A percentile compares a stretch with the other conserved stretches of the same genome.
These are phyloP conservation scores for Pachypanchax playfairii DNA, from an alignment of 2,113 vertebrate genomes.

Conservation along the genomic window DNA sequence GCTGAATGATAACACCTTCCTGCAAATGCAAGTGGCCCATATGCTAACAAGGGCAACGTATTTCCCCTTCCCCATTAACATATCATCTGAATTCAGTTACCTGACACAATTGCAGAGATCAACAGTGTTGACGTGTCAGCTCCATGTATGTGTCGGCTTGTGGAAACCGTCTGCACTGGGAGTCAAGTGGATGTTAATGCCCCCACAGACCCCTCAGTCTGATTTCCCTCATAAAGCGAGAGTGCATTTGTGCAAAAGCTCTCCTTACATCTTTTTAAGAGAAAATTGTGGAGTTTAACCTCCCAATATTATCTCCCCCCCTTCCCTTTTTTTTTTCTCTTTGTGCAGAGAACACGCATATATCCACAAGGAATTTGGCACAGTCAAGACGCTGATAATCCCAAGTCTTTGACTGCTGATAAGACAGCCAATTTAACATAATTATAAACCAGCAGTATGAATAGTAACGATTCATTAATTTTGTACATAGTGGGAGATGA, in stretches of 20 bases:
- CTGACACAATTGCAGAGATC: slow-evolving; percentile 79
- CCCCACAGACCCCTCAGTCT: slow-evolving; percentile 68
- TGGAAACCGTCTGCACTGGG: slow-evolving; percentile 74
- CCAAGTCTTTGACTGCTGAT: slow-evolving; percentile 81
- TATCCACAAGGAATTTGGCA: slow-evolving; percentile 77
- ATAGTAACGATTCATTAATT: slow-evolving; percentile 80
- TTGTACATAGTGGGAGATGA: slow-evolving; percentile 73
- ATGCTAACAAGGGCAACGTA: slow-evolving; percentile 82
- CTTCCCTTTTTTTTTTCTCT: slow-evolving; percentile 50
- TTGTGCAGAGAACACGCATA: slow-evolving; percentile 71
- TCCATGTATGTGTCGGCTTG: slow-evolving; percentile 76
- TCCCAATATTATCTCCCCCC: slow-evolving; percentile 77
- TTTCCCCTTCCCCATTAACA: slow-evolving; percentile 77
- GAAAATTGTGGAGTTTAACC: slow-evolving; percentile 82
- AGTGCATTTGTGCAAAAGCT: slow-evolving; percentile 72
- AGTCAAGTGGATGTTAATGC: slow-evolving; percentile 85
- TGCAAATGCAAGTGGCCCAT: slow-evolving; percentile 76
- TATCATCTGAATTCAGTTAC: slow-evolving; percentile 83
- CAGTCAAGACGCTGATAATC: slow-evolving; percentile 80
- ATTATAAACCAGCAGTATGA: slow-evolving; percentile 81
- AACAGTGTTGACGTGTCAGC: slow-evolving; percentile 77
- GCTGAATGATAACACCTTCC: slow-evolving; percentile 74
- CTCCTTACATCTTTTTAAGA: slow-evolving; percentile 78
- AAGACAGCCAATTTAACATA: slow-evolving; percentile 83
- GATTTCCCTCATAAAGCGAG: slow-evolving; percentile 76